Conservation (phyloP, 2,888 invertebrate genomes). For the Mechanitis mazaeus region DNA sequence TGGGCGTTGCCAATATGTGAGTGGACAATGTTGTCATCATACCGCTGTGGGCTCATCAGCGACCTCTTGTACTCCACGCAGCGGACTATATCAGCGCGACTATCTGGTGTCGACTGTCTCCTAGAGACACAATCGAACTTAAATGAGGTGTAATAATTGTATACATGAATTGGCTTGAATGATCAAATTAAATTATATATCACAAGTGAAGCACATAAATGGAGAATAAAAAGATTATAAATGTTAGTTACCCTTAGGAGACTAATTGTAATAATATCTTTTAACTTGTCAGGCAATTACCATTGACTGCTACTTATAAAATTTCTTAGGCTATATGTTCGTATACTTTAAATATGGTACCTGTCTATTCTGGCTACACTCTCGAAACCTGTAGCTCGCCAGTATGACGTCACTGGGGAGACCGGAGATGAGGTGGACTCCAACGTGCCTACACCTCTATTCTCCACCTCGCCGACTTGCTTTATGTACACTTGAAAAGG, state of each 20-base stretch:
- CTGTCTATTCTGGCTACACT: conserved; percentile 56
- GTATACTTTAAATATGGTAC: conserved; percentile 31
- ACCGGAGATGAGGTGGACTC: conserved; percentile 57
- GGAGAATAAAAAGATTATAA: too few species aligned
- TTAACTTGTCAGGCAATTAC: too few species aligned
- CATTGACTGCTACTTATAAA: too few species aligned
- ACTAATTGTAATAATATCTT: too few species aligned
- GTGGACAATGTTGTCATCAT: conserved; percentile 40
- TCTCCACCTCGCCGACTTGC: conserved; percentile 80
- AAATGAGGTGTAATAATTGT: conserved; percentile 3
- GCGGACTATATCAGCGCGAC: conserved; percentile 68
- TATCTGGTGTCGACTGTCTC: conserved; percentile 56
- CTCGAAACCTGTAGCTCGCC: conserved; percentile 58
- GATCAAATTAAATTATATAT: too few species aligned
- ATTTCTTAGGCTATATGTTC: too few species aligned
- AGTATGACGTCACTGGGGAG: conserved; percentile 58
- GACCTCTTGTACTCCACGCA: conserved; percentile 66
- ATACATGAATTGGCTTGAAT: not conserved
- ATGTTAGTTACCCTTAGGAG: too few species aligned
- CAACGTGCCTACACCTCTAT: conserved; percentile 67
- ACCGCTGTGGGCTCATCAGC: conserved; percentile 44
- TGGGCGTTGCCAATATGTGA: conserved; percentile 13
- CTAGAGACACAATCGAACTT: conserved; percentile 33
- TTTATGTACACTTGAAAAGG: conserved; percentile 70
- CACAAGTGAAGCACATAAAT: too few species aligned